Evolutionary conservation across 2,113 vertebrate species (phyloP).

Genomic region (Octodon degus): DNA sequence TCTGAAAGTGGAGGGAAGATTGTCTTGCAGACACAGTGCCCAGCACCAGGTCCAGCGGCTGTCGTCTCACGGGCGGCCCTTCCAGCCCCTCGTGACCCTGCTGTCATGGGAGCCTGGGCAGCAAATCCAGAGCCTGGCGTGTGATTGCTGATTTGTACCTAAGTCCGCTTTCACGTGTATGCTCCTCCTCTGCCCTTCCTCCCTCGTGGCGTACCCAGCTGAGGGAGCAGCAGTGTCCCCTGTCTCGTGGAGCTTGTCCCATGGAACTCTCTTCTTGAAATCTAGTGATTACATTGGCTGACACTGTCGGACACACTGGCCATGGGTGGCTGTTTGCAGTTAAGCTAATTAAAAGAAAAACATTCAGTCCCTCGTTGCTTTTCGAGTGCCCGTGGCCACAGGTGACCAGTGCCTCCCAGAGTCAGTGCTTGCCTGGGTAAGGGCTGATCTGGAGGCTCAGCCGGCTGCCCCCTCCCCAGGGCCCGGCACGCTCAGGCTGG

Average conservation of each 20-base stretch:
- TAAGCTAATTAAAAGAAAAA: background rate
- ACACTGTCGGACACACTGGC: background rate
- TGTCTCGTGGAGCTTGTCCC: background rate
- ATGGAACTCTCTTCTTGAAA: background rate
- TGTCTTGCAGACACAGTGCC: rapidly evolving
- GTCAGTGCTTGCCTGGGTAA: background rate
- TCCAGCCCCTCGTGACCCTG: background rate
- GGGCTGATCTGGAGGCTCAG: background rate
- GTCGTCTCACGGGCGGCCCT: no score
- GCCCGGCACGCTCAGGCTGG: background rate
- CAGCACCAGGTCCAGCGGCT: no score
- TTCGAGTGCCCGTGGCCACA: background rate
- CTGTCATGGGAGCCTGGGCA: background rate
- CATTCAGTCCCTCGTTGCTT: background rate
- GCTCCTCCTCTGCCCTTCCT: background rate
- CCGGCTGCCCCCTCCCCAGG: background rate
- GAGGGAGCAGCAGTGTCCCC: background rate
- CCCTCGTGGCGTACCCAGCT: background rate
- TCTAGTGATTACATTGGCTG: background rate
- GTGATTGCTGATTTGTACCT: no score
- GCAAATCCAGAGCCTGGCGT: background rate
- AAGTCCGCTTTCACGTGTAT: background rate
- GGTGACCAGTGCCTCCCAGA: background rate
- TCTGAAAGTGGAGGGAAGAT: background rate
- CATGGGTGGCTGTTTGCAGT: background rate